phyloP scores from a whole-genome alignment of 1,140 invertebrate genomes.

The Trypoxylus dichotomus region DNA sequence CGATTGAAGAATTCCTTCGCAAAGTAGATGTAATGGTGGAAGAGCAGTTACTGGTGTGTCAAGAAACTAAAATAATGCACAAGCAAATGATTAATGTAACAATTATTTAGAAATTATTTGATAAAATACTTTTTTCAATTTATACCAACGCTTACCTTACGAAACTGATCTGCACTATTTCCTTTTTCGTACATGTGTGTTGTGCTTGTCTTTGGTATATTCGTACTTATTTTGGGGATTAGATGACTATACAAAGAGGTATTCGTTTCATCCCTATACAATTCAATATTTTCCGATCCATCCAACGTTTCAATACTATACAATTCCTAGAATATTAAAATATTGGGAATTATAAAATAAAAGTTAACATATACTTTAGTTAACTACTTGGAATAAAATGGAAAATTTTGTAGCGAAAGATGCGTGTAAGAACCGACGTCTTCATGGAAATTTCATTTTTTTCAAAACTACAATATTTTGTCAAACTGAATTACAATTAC shows the following conservation, averaged over 20 bases:
- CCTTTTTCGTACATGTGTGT: slow-evolving; percentile 4
- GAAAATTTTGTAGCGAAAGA: no score
- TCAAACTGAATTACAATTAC: no score
- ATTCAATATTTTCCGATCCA: background rate
- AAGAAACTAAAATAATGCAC: background rate
- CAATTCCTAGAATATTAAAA: background rate
- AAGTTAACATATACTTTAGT: no score
- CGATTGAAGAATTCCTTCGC: background rate
- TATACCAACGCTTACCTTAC: slow-evolving; percentile 17
- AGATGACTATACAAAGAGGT: background rate
- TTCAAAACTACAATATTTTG: no score
- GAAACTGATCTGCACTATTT: background rate
- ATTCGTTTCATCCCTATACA: background rate
- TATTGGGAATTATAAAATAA: background rate
- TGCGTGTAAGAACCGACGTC: no score
- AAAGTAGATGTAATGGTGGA: background rate
- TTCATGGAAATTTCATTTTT: no score
- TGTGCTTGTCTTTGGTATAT: background rate
- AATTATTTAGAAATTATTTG: background rate
- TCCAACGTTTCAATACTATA: slow-evolving; percentile 1
- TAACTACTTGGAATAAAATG: no score
- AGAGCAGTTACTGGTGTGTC: background rate
- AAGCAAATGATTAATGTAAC: no score
- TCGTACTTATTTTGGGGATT: background rate
- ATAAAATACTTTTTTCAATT: background rate